Evolutionary conservation across 2,113 vertebrate genomes (phyloP), one percentile per base, ranked within the genome.

Genomic region (Sinocyclocheilus grahami): DNA sequence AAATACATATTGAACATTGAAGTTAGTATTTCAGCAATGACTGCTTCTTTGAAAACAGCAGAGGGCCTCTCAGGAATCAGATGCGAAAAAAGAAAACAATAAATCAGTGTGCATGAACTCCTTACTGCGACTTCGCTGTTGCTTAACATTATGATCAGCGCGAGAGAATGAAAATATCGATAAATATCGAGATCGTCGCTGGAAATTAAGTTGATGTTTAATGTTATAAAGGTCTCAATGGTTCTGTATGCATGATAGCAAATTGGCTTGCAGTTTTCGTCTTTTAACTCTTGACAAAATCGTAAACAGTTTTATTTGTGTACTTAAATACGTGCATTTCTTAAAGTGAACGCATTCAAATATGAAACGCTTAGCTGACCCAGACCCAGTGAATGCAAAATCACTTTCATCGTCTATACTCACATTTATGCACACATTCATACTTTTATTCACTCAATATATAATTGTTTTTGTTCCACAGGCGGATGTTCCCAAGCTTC

Each of bases 401-500:
- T 22, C 16, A 6, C 16, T 55, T 55, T 6, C 12, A 55, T 27
- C 2, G 13, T 30, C 6, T 6, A 33, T 33, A 16, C 27, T 20
- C 55, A 10, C 16, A 71, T 11, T 39, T 22, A 42, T 11, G 69
- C 69, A 72, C 33, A 37, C 18, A 42, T 72, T 22, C 0, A 42
- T 12, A n/a, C 9, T 72, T 72, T 42, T 72, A 72, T 42, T 72
- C 4, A 42, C 37, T 22, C 37, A 72, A 12, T 22, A 42, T 42
- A 20, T 5, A 4, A 5, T 39, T 71, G 18, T 12, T 74, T 12
- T 1, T 9, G 65, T 74, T 67, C 42, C 82, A 22, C 90, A 99
- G 98, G 92, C 94, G 98, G 58, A 99, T 99, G 98, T 99, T 99
- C 89, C 98, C 98, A 86, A 99, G 98, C 91, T 99, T 98, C 94